Percentiles rank a stretch among this genome's conserved stretches.
Conservation (phyloP, 2,888 invertebrate species). For the Athalia cordata region DNA sequence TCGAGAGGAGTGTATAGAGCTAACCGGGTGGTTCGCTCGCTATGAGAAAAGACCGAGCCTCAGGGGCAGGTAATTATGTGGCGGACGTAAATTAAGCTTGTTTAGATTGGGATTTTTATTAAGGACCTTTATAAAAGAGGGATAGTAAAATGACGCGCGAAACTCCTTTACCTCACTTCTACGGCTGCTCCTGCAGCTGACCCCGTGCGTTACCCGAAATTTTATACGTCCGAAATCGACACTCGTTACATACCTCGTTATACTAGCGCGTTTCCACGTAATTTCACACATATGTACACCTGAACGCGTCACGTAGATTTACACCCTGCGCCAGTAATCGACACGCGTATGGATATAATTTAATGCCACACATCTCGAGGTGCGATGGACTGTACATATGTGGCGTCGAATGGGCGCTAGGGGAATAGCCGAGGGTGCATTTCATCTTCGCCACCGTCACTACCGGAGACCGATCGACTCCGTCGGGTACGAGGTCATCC, state of each 20-base stretch:
- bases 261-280: no score
- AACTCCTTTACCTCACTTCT: slow-evolving; percentile 39
- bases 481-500: slow-evolving; percentile 66
- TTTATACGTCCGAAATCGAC: background rate
- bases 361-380: background rate
- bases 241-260: no score
- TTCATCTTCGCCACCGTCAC: slow-evolving; percentile 72
- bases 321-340: slow-evolving; percentile 2
- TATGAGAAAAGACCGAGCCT: slow-evolving; percentile 56
- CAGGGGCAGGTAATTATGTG: slow-evolving; percentile 73
- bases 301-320: background rate
- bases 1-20: no score
- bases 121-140: slow-evolving; percentile 70
- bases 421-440: slow-evolving; percentile 69
- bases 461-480: slow-evolving; percentile 70
- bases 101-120: slow-evolving; percentile 74
- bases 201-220: background rate
- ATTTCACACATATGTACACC: background rate
- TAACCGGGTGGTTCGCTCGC: background rate
- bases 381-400: background rate
- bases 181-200: background rate
- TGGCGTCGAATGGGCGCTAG: slow-evolving; percentile 16
- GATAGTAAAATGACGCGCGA: slow-evolving; percentile 66
- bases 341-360: background rate
- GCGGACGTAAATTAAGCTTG: slow-evolving; percentile 74